Conservation (phyloP, 2,113 vertebrate genomes). For the Struthidea cinerea region DNA sequence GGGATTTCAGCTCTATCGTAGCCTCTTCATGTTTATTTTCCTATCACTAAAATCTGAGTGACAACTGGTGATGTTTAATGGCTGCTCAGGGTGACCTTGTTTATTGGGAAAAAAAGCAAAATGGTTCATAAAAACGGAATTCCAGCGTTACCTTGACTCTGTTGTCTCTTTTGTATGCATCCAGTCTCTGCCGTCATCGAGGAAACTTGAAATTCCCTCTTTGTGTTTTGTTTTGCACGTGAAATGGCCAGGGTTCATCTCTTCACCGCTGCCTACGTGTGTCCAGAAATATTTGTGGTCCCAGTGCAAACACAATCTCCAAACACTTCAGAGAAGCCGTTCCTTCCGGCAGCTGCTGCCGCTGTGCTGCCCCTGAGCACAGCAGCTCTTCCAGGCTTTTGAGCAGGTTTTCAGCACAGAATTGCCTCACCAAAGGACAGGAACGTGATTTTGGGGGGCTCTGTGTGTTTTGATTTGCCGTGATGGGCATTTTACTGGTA, state of each 20-base stretch:
- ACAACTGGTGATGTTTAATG: background rate
- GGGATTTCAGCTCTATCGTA: background rate
- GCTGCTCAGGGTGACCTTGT: background rate
- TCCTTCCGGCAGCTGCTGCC: rapidly evolving
- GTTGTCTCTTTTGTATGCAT: rapidly evolving
- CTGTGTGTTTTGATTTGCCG: rapidly evolving
- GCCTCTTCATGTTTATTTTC: background rate
- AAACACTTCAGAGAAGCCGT: background rate
- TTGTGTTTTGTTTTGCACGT: background rate
- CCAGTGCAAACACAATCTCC: background rate
- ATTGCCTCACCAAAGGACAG: background rate
- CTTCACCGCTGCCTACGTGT: rapidly evolving
- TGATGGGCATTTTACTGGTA: rapidly evolving
- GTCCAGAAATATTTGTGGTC: background rate
- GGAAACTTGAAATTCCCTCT: background rate
- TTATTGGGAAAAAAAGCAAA: background rate
- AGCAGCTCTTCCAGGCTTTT: background rate
- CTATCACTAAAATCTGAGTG: background rate
- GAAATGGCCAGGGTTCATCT: background rate
- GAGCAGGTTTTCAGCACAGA: background rate
- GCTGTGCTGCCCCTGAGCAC: background rate
- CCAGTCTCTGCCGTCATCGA: background rate
- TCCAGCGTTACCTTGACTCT: background rate
- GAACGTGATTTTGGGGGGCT: background rate
- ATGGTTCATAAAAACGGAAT: background rate